phyloP scores from a whole-genome alignment of 2,888 invertebrate genomes.

The Oegoconia quadripuncta region DNA sequence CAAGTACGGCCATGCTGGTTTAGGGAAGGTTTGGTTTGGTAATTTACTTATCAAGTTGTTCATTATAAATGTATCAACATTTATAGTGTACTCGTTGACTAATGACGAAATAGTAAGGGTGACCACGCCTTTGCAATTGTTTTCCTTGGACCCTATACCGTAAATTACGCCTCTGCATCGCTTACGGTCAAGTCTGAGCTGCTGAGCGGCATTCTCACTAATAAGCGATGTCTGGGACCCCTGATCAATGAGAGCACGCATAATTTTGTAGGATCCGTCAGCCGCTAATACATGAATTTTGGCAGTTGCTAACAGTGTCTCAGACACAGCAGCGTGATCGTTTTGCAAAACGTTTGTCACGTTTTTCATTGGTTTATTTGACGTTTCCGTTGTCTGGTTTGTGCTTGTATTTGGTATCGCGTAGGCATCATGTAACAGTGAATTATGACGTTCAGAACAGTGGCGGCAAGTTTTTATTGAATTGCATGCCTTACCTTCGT shows the following conservation, averaged over 20 bases:
- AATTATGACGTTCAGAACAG: slow-evolving; percentile 1
- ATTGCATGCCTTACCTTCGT: neutral
- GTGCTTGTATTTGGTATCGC: no score
- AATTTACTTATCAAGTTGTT: no score
- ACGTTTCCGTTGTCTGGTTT: neutral
- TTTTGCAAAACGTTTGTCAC: slow-evolving; percentile 2
- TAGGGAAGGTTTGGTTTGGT: slow-evolving; percentile 13
- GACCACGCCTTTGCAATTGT: slow-evolving; percentile 8
- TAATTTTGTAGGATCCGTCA: no score
- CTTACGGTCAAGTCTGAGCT: neutral
- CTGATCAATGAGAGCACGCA: slow-evolving; percentile 11
- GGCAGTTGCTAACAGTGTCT: slow-evolving; percentile 9
- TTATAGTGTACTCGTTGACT: neutral
- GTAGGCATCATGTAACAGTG: neutral
- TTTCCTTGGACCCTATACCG: slow-evolving; percentile 8
- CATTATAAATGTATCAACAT: slow-evolving; percentile 2
- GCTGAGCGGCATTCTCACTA: slow-evolving; percentile 12
- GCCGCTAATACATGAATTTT: slow-evolving; percentile 2
- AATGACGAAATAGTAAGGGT: neutral
- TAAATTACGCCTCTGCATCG: slow-evolving; percentile 2
- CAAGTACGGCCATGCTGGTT: slow-evolving; percentile 17
- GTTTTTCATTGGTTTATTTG: neutral
- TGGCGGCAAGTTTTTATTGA: slow-evolving; percentile 2
- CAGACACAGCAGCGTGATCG: neutral
- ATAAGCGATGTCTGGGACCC: slow-evolving; percentile 14